These are phyloP conservation scores for Microtus oregoni DNA, from an alignment of 2,113 vertebrate species.

Conservation along the genomic window DNA sequence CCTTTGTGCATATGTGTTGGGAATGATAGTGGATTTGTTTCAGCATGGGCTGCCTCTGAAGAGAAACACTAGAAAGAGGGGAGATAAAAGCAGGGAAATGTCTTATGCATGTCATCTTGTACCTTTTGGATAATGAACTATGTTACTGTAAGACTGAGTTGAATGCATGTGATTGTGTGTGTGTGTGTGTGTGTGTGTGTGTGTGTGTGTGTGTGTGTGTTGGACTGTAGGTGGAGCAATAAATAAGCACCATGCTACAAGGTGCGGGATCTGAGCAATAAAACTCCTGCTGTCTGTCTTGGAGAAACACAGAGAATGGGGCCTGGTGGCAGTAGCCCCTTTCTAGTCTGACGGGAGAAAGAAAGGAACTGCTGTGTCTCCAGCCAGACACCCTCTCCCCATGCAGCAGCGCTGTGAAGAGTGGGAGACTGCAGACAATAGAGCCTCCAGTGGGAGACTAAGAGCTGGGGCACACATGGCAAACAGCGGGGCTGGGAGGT, in stretches of 20 bases:
- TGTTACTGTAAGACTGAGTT: neutral
- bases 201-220: neutral
- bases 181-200: too few species aligned
- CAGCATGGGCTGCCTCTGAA: neutral
- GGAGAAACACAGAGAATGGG: neutral
- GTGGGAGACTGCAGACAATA: neutral
- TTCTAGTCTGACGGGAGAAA: neutral
- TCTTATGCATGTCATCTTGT: neutral
- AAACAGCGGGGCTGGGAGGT: neutral
- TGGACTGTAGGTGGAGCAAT: neutral
- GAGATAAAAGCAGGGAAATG: neutral
- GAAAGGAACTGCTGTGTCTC: neutral
- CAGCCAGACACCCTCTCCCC: neutral
- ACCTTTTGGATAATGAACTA: neutral
- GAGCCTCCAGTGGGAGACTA: neutral
- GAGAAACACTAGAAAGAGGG: neutral
- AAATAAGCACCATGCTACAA: neutral
- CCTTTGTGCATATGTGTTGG: neutral
- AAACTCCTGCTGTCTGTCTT: neutral
- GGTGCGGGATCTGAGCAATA: neutral
- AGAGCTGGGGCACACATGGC: neutral
- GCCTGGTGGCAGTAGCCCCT: neutral
- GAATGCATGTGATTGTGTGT: fast-evolving
- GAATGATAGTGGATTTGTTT: neutral
- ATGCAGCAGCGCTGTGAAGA: neutral